Evolutionary conservation across 2,888 invertebrate genomes (phyloP), one percentile per base, ranked within the genome.

Genomic region (Andrena bicolor): DNA sequence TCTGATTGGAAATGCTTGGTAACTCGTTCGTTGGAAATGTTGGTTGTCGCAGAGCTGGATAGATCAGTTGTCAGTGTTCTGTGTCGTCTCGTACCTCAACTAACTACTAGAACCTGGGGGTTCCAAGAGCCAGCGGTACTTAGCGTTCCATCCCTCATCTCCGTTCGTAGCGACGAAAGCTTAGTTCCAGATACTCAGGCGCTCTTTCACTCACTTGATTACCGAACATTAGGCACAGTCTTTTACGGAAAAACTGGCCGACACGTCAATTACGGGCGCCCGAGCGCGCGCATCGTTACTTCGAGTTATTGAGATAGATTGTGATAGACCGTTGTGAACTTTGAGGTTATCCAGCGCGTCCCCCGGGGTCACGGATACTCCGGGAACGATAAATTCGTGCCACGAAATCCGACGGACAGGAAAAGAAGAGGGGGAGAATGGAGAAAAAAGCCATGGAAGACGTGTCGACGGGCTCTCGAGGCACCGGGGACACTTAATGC

Each of bases 271-370:
- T 72, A 63, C 61, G 48, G 28, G 28, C 16, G 41, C 30, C 26
- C 20, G 51, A 26, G 60, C 58, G 56, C 64, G 49, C 58, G 63
- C 71, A 51, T 69, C 66, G 74, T 66, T 56, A 53, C 72, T 66
- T 72, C 73, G 81, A 85, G 77, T 87, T 87, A 89, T 88, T 88
- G 85, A 90, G 91, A 92, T 91, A 90, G 92, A 91, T 91, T 90
- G 90, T 90, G 89, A 92, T 87, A 90, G 88, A 89, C 85, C 86
- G 84, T 83, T 87, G 80, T 80, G 87, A 88, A 87, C 88, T 82
- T 80, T 53, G 86, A 85, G 92, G 92, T 92, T 92, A 92, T 92
- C 92, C 82, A 23, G 73, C 20, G 41, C 56, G 82, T 71, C 75
- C 60, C 63, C 28, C 49, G 28, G 56, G 86, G 89, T 87, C 89